These are phyloP conservation scores for Ctenopoma kingsleyae DNA, from an alignment of 2,797 vertebrate genomes.

Conservation along the genomic window DNA sequence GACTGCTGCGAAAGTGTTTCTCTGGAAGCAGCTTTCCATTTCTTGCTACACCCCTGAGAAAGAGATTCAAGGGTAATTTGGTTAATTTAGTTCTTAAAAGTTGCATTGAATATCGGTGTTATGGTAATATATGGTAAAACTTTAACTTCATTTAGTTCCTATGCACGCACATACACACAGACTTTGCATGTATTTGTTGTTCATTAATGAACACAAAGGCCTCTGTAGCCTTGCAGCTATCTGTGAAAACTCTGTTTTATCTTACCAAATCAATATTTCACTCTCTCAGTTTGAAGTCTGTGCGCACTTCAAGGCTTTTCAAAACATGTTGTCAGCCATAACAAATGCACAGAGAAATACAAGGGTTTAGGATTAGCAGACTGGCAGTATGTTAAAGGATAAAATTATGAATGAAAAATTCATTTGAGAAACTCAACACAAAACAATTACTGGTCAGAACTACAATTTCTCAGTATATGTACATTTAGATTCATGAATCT, in stretches of 20 bases:
- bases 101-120: constrained; percentile 17
- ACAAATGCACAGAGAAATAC: constrained; percentile 19
- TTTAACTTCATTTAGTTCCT: constrained; percentile 47
- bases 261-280: constrained; percentile 58
- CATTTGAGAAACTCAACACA: constrained; percentile 3
- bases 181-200: constrained; percentile 20
- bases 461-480: background rate
- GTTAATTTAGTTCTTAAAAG: constrained; percentile 55
- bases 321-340: constrained; percentile 33
- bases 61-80: constrained; percentile 70
- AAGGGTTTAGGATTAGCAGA: background rate
- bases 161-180: constrained; percentile 1
- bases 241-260: constrained; percentile 43
- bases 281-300: constrained; percentile 33
- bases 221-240: constrained; percentile 33
- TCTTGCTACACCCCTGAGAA: constrained; percentile 45
- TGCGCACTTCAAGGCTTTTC: constrained; percentile 42
- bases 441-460: background rate
- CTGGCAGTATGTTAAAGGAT: background rate
- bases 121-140: constrained; percentile 11
- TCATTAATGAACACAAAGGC: constrained; percentile 52
- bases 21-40: constrained; percentile 57
- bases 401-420: background rate
- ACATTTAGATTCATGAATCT: background rate
- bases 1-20: constrained; percentile 45